phyloP scores from a whole-genome alignment of 1,140 invertebrate genomes.

The Andrena cerasifolii region DNA sequence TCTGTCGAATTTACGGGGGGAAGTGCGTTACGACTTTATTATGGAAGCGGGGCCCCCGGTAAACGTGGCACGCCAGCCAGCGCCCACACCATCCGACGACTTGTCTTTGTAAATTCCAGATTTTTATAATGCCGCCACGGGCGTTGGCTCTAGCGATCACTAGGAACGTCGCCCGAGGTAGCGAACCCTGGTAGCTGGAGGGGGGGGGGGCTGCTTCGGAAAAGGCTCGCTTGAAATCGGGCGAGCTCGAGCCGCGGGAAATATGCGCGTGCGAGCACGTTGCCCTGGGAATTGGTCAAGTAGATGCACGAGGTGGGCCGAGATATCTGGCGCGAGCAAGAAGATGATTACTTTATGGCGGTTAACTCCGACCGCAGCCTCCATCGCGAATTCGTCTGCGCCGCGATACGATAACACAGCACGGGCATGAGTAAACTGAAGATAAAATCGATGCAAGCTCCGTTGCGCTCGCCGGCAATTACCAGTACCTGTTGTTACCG shows the following conservation, averaged over 20 bases:
- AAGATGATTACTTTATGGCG: no score
- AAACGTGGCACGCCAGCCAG: constrained; percentile 40
- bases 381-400: no score
- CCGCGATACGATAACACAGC: no score
- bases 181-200: background rate
- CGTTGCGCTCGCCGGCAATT: no score
- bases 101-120: constrained; percentile 42
- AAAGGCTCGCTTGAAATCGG: constrained; percentile 3
- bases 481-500: no score
- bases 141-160: background rate
- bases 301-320: no score
- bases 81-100: background rate
- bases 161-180: background rate
- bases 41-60: constrained; percentile 57
- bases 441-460: no score
- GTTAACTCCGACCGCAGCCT: no score
- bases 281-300: background rate
- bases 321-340: no score
- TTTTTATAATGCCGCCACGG: constrained; percentile 37
- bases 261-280: background rate
- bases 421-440: no score
- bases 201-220: no score
- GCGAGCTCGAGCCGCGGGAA: background rate
- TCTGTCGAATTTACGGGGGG: constrained; percentile 73
- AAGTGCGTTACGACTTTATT: constrained; percentile 74